Conservation (phyloP, 2,113 vertebrate species). For the Callithrix jacchus region DNA sequence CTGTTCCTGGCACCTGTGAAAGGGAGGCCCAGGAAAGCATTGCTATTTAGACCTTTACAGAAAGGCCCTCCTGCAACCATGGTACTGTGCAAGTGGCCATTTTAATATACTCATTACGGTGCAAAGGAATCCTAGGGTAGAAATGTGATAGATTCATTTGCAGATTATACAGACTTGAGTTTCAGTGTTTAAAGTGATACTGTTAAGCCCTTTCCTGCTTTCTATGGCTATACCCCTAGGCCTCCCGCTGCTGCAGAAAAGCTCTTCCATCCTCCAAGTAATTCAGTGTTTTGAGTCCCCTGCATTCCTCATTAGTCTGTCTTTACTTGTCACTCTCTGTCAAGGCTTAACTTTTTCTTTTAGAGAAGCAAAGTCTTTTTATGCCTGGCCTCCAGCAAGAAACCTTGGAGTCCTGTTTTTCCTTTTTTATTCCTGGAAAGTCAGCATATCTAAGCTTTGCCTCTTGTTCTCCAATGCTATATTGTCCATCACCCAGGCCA, state of each 20-base stretch:
- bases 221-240: neutral
- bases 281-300: neutral
- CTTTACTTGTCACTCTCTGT: neutral
- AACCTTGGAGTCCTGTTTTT: neutral
- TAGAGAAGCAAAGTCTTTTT: slow-evolving; percentile 1
- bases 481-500: neutral
- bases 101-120: slow-evolving; percentile 30
- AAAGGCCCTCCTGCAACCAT: neutral
- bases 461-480: neutral
- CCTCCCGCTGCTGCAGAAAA: neutral
- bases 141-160: neutral
- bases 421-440: neutral
- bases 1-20: neutral
- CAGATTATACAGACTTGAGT: slow-evolving; percentile 3
- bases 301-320: neutral
- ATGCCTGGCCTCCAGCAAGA: neutral
- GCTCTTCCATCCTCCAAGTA: neutral
- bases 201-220: slow-evolving; percentile 39
- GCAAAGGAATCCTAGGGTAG: neutral
- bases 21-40: neutral
- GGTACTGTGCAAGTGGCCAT: neutral
- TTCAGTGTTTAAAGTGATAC: neutral
- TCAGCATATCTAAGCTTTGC: neutral
- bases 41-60: neutral
- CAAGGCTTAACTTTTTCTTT: slow-evolving; percentile 28